Evolutionary conservation across 2,113 vertebrate species (phyloP).

Genomic region (Progne subis): DNA sequence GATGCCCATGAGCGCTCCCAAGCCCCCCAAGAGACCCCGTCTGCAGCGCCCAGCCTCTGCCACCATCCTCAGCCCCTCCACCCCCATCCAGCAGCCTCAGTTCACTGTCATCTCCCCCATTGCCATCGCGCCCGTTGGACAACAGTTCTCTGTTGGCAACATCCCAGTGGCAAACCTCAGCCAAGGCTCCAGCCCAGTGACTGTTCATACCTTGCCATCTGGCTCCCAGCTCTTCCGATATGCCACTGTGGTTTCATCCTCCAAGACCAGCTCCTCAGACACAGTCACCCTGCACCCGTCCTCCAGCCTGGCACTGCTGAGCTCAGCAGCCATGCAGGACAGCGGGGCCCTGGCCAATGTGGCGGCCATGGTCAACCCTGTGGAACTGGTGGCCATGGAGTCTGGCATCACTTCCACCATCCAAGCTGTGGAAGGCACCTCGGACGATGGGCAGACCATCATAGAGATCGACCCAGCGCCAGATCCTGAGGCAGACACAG

Average conservation of each 20-base stretch:
- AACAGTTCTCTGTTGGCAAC: conserved; percentile 86
- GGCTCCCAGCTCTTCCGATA: conserved; percentile 91
- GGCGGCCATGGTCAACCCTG: conserved; percentile 82
- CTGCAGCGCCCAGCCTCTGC: conserved; percentile 91
- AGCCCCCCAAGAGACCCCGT: conserved; percentile 88
- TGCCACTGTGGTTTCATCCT: conserved; percentile 81
- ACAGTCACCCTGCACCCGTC: conserved; percentile 88
- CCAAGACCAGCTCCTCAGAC: conserved; percentile 79
- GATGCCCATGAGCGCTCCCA: conserved; percentile 79
- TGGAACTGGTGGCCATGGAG: conserved; percentile 90
- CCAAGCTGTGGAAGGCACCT: conserved; percentile 80
- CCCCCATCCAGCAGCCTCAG: conserved; percentile 82
- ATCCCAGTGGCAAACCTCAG: conserved; percentile 82
- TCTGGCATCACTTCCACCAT: conserved; percentile 79
- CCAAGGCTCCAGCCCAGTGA: conserved; percentile 82
- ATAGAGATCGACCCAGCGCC: conserved; percentile 90
- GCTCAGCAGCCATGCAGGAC: conserved; percentile 85
- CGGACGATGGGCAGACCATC: conserved; percentile 81
- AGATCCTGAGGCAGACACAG: conserved; percentile 76
- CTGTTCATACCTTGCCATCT: conserved; percentile 82
- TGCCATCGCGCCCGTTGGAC: conserved; percentile 75
- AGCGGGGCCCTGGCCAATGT: conserved; percentile 79
- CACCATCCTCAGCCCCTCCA: conserved; percentile 83
- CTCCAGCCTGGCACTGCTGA: conserved; percentile 88
- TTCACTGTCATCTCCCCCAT: conserved; percentile 86